A percentile compares a stretch with the other conserved stretches of the same genome.
phyloP scores from a whole-genome alignment of 2,888 invertebrate genomes.

The Agrotis segetum region DNA sequence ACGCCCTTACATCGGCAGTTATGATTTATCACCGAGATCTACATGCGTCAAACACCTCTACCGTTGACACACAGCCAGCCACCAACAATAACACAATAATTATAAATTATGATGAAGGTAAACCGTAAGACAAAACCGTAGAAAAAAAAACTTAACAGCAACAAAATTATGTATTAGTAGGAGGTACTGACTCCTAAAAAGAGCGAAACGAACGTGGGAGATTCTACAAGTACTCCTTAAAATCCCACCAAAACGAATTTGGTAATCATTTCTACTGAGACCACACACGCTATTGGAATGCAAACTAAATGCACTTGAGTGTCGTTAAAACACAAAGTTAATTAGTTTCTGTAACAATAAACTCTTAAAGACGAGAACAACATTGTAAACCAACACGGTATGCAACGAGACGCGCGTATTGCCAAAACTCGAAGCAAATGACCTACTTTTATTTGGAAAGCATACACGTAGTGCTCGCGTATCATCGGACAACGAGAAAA shows the following conservation, averaged over 20 bases:
- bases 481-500: conserved; percentile 33
- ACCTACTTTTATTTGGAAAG: conserved; percentile 63
- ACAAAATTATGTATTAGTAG: background rate
- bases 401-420: conserved; percentile 43
- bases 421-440: conserved; percentile 58
- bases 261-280: conserved; percentile 34
- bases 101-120: conserved; percentile 4
- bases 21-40: conserved; percentile 30
- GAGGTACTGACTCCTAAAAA: background rate
- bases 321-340: conserved; percentile 40
- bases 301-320: conserved; percentile 39
- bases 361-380: conserved; percentile 29
- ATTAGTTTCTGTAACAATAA: conserved; percentile 50
- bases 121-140: background rate
- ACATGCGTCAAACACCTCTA: conserved; percentile 11
- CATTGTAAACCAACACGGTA: conserved; percentile 41
- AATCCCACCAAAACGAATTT: conserved; percentile 20
- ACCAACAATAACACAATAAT: conserved; percentile 4
- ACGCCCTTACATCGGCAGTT: conserved; percentile 35
- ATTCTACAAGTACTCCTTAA: conserved; percentile 7
- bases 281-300: conserved; percentile 44
- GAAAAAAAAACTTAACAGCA: background rate
- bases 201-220: conserved; percentile 6
- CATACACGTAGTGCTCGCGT: conserved; percentile 34
- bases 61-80: background rate